Conservation (phyloP, 2,888 invertebrate genomes). For the Synergus umbraculus region DNA sequence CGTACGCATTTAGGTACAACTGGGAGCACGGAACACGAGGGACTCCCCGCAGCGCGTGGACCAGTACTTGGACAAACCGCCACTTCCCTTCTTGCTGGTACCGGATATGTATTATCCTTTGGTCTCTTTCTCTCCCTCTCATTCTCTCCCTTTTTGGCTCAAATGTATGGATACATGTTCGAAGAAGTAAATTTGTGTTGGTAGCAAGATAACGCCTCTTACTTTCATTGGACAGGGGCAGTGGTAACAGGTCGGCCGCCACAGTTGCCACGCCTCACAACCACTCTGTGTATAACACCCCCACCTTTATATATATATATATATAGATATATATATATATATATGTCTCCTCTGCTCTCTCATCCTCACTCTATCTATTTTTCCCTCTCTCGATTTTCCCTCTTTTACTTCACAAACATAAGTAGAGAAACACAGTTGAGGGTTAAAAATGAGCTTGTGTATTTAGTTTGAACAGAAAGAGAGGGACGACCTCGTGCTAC, state of each 20-base stretch:
- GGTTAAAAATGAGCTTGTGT: constrained; percentile 24
- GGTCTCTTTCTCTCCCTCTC: constrained; percentile 46
- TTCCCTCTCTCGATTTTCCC: constrained; percentile 41
- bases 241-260: constrained; percentile 43
- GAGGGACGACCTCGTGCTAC: background rate
- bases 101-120: constrained; percentile 38
- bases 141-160: background rate
- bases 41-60: constrained; percentile 68
- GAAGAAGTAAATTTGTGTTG: constrained; percentile 34
- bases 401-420: constrained; percentile 8
- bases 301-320: constrained; percentile 47
- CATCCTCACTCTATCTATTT: background rate
- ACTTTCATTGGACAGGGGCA: constrained; percentile 59
- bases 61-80: constrained; percentile 57
- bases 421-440: background rate
- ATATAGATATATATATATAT: constrained; percentile 41
- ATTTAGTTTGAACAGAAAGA: constrained; percentile 6
- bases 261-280: constrained; percentile 58
- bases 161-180: constrained; percentile 27
- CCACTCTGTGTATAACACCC: constrained; percentile 55
- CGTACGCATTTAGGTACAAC: constrained; percentile 67
- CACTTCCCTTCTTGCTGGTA: constrained; percentile 34
- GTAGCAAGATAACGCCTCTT: constrained; percentile 60
- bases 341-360: constrained; percentile 33
- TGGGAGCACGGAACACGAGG: constrained; percentile 66